These are phyloP conservation scores for Neodon shergylaensis DNA, from an alignment of 2,113 vertebrate genomes.

Conservation along the genomic window DNA sequence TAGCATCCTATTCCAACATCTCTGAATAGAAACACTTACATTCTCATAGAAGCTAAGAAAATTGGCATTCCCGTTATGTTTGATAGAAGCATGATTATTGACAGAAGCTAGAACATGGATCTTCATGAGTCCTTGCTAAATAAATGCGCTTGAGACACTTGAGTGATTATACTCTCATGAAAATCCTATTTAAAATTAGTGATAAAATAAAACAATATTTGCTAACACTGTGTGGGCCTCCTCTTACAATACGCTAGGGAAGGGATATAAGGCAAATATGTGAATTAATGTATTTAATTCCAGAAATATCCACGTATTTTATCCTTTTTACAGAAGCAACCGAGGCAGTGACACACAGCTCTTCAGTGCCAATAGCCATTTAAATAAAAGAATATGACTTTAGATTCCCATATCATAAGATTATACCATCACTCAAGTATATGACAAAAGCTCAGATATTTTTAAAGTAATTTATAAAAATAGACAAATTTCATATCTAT, in stretches of 20 bases:
- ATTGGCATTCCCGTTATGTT: background rate
- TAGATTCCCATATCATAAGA: background rate
- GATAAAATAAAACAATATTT: background rate
- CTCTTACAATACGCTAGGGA: background rate
- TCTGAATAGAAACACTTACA: constrained; percentile 49
- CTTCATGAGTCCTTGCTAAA: constrained; percentile 8
- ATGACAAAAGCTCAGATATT: background rate
- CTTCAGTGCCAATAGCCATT: background rate
- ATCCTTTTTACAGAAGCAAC: background rate
- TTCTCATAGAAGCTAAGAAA: constrained; percentile 48
- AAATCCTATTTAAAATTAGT: constrained; percentile 14
- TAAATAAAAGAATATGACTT: constrained; percentile 7
- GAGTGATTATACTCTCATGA: background rate
- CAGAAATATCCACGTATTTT: background rate
- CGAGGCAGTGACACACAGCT: background rate
- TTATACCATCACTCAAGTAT: background rate
- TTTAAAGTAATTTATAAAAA: background rate
- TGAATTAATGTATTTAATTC: constrained; percentile 1
- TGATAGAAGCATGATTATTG: background rate
- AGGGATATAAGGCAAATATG: background rate
- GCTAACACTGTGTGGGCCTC: background rate
- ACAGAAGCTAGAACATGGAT: constrained; percentile 1
- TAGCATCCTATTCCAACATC: background rate
- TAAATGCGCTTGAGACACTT: constrained; percentile 17
- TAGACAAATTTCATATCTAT: background rate